Conservation (phyloP, 2,888 invertebrate genomes). For the Epirrhoe alternata region DNA sequence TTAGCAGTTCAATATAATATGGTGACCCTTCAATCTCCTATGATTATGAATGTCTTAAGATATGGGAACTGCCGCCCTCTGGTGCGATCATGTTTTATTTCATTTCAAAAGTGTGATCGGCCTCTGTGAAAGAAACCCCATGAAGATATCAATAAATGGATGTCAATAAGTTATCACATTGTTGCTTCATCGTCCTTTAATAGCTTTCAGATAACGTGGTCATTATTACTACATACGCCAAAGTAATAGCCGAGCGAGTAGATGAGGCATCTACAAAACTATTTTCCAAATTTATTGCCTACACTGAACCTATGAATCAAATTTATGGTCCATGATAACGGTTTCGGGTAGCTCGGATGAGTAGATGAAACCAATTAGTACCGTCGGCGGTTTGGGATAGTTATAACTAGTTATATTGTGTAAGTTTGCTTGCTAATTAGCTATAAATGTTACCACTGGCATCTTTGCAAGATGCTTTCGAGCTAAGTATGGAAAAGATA, state of each 20-base stretch:
- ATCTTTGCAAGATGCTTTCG: neutral
- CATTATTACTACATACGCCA: slow-evolving; percentile 21
- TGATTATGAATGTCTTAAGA: too few species aligned
- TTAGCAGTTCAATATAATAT: too few species aligned
- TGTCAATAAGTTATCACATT: neutral
- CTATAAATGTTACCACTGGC: slow-evolving; percentile 12
- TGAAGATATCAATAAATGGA: too few species aligned
- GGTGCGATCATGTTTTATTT: too few species aligned
- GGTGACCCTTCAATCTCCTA: too few species aligned
- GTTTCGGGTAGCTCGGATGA: slow-evolving; percentile 47
- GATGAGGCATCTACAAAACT: slow-evolving; percentile 43
- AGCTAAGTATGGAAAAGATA: neutral
- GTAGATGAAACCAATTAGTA: slow-evolving; percentile 55
- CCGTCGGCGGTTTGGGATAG: slow-evolving; percentile 25
- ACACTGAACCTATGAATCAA: slow-evolving; percentile 56
- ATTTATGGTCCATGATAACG: slow-evolving; percentile 56
- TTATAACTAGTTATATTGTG: slow-evolving; percentile 23
- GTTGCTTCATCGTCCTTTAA: neutral
- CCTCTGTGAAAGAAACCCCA: too few species aligned
- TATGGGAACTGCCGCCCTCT: too few species aligned
- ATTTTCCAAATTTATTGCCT: slow-evolving; percentile 51
- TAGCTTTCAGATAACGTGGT: slow-evolving; percentile 3
- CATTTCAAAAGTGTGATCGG: too few species aligned
- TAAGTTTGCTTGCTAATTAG: slow-evolving; percentile 28
- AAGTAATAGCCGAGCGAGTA: slow-evolving; percentile 24